Evolutionary conservation across 1,140 invertebrate genomes (phyloP).

Genomic region (Drosophila willistoni): DNA sequence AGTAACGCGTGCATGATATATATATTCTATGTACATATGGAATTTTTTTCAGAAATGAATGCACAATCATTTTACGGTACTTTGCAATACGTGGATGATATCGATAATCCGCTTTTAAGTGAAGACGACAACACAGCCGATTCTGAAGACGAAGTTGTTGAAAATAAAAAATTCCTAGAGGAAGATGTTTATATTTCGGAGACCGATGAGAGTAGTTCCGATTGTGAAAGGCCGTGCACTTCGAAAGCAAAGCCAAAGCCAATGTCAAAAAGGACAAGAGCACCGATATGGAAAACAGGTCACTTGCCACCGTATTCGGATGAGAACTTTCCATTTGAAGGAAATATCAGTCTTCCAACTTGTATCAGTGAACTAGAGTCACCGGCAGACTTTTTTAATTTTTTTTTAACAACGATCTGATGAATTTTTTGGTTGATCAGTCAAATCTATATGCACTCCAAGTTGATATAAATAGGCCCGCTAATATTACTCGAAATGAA

Average conservation of each 20-base stretch:
- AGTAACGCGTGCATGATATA: too few species aligned
- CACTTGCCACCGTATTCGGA: too few species aligned
- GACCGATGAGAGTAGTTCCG: too few species aligned
- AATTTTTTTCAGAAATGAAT: neutral
- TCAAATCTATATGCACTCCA: conserved; percentile 32
- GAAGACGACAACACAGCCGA: neutral
- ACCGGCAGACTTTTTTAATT: too few species aligned
- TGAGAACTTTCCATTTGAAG: too few species aligned
- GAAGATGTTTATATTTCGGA: too few species aligned
- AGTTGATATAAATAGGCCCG: conserved; percentile 43
- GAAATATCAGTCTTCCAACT: conserved; percentile 5
- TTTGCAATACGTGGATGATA: neutral
- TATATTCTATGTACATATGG: too few species aligned
- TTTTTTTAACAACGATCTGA: conserved; percentile 4
- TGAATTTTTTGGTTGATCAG: conserved; percentile 31
- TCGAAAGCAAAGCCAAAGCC: too few species aligned
- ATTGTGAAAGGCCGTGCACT: neutral
- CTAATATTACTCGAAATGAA: conserved; percentile 52
- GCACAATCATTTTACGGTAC: neutral
- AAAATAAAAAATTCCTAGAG: conserved; percentile 2
- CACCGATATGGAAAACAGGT: too few species aligned
- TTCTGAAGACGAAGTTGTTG: conserved; percentile 10
- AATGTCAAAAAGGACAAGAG: too few species aligned
- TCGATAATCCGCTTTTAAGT: too few species aligned
- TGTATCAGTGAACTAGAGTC: neutral